Evolutionary conservation across 1,140 invertebrate genomes (phyloP), one percentile per base, ranked within the genome.

Genomic region (Platorchestia sp.): DNA sequence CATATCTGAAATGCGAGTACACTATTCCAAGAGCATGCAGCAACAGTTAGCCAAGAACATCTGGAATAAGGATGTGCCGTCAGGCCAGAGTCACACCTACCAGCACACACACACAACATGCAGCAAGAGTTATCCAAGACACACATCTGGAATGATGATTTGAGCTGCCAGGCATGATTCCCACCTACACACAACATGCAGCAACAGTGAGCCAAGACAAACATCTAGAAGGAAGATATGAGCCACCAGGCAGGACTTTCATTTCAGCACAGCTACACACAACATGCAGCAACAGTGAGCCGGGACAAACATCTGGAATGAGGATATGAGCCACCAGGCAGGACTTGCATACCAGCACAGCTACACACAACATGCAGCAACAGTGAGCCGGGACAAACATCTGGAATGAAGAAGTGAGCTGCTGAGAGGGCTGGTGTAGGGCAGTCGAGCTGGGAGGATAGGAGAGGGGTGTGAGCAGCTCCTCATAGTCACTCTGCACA

Each of bases 361-460:
- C 53, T 86, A 14, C 95, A 86, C 51, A 86, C 41, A 86, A 3
- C 41, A 95, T 53, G 42, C 47, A 95, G 75, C 53, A 7, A 75
- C 36, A 75, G 45, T 47, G 22, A n/a, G 36, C 10, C n/a, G 41
- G 5, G 40, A 96, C 95, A 95, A n/a, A 96, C 96, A 96, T 96
- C 51, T 96, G 96, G 91, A 96, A 96, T 36, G 96, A 96, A 44
- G 96, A 96, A 40, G 96, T 96, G 90, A 96, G 95, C 59, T 96
- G 95, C n/a, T 75, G 96, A 86, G 96, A 96, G 22, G 96, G 96
- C 41, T 96, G 96, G 42, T 96, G 96, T 40, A 96, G 95, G 42
- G 95, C 43, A 95, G 96, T 95, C 36, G 95, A 90, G 43, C 95
- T 95, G n/a, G 95, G 96, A 14, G 75, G 91, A n/a, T 95, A 95